Evolutionary conservation across 2,113 vertebrate genomes (phyloP), one percentile per base, ranked within the genome.

Genomic region (Mobula hypostoma): DNA sequence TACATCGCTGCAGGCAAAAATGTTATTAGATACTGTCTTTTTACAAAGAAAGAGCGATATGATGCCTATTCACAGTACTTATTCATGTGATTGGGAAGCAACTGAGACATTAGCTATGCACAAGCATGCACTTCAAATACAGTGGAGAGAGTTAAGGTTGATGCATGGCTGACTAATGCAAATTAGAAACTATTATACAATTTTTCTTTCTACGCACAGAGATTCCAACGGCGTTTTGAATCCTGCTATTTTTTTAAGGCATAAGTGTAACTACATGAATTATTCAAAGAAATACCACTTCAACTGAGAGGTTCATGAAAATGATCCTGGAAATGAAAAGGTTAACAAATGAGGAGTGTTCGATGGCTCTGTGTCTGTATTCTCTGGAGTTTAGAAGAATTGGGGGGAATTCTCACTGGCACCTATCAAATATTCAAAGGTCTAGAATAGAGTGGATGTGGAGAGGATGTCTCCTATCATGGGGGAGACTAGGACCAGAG

Each of bases 241-340:
- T 96, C 96, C 96, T 96, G 97, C 96, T 21, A 74, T 70, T 96
- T 96, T 95, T 95, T 97, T 97, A 98, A 98, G 97, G 97, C 97
- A 97, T 97, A 96, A 97, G 97, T 97, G 97, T 97, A 94, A 74
- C 91, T 74, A 9, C 68, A 93, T 2, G 40, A 72, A 66, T 74
- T 56, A 93, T 56, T 74, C 40, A 93, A 74, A 76, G 70, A 21
- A 21, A 74, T 32, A 48, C 48, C 48, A 48, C 48, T 48, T 48
- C 48, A 2, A 48, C 48, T 48, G 48, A 36, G 36, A 36, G 36
- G 36, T 36, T 36, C 36, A 36, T 36, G 36, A 48, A 48, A 48
- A 48, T 48, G 48, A 48, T 48, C 48, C 48, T 48, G 48, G 48
- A 4, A 48, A 4, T 48, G 48, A 48, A 48, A 36, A 2, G 48